Evolutionary conservation across 1,140 invertebrate genomes (phyloP), one percentile per base, ranked within the genome.

Genomic region (Drosophila tsacasi): DNA sequence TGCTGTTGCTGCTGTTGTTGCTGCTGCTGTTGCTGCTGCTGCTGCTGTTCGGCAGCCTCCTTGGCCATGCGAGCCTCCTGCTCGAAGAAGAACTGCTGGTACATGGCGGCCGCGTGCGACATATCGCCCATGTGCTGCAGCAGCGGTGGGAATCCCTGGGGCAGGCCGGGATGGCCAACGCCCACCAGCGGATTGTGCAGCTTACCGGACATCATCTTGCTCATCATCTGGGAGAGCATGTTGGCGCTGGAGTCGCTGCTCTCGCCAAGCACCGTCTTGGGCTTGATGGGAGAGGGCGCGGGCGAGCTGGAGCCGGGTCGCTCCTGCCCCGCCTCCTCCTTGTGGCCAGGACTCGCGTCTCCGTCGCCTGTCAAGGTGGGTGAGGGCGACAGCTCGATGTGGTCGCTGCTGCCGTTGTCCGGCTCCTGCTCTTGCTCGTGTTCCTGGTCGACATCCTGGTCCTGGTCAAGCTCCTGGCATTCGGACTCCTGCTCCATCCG

Each of bases 401-500:
- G 94, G 15, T 95, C 94, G 52, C 76, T 94, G 94, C 76, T 94
- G 62, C 54, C 61, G 39, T 63, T 80, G 37, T 74, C 94, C 13
- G 94, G 94, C 46, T 93, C 96, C 79, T 96, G 96, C 76, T 97
- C 96, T 94, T 97, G 96, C 83, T 95, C 94, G 21, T 95, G 94
- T 57, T 93, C 94, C 74, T 94, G 94, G 21, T 57, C 54, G 54
- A 39, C 35, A 72, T 95, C 94, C 54, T 95, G 95, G 81, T 97
- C 96, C 17, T 90, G 83, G 78, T 96, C 96, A 65, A 96, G 95
- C 84, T 96, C 95, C 78, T 95, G 95, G 59, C 95, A 95, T 76
- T 95, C 95, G n/a, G 94, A 95, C 61, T 96, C 96, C 83, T 96
- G 96, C 79, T 97, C 96, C 95, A 97, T 97, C 83, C 97, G 94